Base-by-base conservation (phyloP, 2,888 invertebrate species). In the Drosophila mercatorum region DNA sequence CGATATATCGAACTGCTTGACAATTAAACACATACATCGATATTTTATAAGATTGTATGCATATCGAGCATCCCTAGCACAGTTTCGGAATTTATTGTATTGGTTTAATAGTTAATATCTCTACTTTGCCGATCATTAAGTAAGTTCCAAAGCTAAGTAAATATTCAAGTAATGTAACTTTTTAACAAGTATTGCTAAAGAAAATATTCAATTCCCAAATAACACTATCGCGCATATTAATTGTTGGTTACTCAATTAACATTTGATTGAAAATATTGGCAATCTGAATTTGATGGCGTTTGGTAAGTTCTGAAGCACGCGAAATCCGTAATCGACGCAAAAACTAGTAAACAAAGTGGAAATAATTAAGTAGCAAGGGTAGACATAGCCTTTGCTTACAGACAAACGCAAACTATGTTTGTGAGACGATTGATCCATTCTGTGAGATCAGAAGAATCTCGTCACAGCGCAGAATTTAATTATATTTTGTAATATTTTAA, bases 21-120 rank as follows among this genome's bases (percentile, higher is more conserved):
- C 2, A 1, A 38, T 22, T 22, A 2, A 12, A 6, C 14, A 2
- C 12, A n/a, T 40, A 6, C 5, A 53, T 53, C 53, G 53, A 40
- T 53, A 53, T 28, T 40, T 53, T 22, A 2, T 11, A 22, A 28
- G 5, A 53, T 2, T 53, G 26, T 1, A n/a, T 5, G 38, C 17
- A 53, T 40, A 53, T 53, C 40, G 38, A 53, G 40, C 53, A 53
- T 53, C 38, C n/a, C 53, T 53, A 40, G 10, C 40, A 38, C 14
- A 53, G 53, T 53, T 53, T 53, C 53, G 53, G 53, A 53, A 53
- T 53, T 53, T 53, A 14, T 53, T 53, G 38, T 53, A 38, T 38
- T 38, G 26, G 5, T 10, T 53, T 14, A 38, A 38, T 38, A 26
- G 14, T 53, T 53, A 40, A 38, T 28, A 53, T 40, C 4, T n/a